Percentiles rank a stretch among this genome's conserved stretches.
These are phyloP conservation scores for Papilio polyxenes DNA, from an alignment of 1,140 invertebrate genomes.

Conservation along the genomic window DNA sequence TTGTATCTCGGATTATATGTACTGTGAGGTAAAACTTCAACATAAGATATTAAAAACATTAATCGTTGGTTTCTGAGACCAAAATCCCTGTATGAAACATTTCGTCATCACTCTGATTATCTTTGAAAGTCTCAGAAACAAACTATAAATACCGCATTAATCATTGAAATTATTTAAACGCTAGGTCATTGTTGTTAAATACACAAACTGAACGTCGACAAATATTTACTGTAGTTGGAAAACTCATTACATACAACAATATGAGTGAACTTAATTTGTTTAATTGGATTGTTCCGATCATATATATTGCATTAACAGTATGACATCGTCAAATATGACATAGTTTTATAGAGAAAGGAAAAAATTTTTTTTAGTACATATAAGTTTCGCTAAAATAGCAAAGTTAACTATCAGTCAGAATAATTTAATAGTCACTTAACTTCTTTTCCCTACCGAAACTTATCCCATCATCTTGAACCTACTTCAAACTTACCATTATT, in stretches of 20 bases:
- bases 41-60: conserved; percentile 6
- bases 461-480: too few relatives aligned
- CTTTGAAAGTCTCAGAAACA: too few relatives aligned
- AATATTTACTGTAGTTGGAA: conserved; percentile 18
- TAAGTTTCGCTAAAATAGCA: too few relatives aligned
- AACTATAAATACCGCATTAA: background rate
- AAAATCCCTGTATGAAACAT: too few relatives aligned
- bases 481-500: too few relatives aligned
- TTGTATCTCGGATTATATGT: background rate
- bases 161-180: background rate
- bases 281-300: background rate
- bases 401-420: too few relatives aligned
- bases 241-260: conserved; percentile 25
- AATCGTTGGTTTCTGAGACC: background rate
- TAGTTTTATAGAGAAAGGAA: background rate
- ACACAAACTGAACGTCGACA: conserved; percentile 8
- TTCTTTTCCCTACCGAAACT: too few relatives aligned
- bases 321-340: background rate
- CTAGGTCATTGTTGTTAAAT: background rate
- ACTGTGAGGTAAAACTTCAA: background rate
- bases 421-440: too few relatives aligned
- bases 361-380: too few relatives aligned
- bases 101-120: too few relatives aligned
- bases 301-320: background rate
- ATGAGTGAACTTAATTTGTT: background rate